Conservation (phyloP, 2,888 invertebrate species). For the Scaptodrosophila latifasciaeformis region DNA sequence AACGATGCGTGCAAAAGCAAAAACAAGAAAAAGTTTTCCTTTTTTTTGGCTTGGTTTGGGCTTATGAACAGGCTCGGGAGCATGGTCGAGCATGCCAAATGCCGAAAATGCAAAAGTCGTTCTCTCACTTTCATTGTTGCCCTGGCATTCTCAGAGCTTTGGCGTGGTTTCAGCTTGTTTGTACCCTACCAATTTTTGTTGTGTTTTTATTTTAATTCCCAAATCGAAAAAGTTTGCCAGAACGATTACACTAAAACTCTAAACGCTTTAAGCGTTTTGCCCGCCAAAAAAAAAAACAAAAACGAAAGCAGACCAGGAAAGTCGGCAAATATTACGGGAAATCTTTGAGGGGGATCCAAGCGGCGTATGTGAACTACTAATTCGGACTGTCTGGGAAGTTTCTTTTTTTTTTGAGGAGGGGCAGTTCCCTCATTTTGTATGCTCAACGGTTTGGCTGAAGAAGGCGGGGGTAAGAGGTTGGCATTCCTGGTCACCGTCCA, state of each 20-base stretch:
- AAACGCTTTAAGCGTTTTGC: constrained; percentile 44
- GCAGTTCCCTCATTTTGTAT: constrained; percentile 5
- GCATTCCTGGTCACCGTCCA: too few relatives aligned
- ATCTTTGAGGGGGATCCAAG: constrained; percentile 12
- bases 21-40: constrained; percentile 29
- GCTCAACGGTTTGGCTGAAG: constrained; percentile 1
- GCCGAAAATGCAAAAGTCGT: too few relatives aligned
- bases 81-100: too few relatives aligned
- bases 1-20: constrained; percentile 47
- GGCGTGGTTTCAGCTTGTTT: too few relatives aligned
- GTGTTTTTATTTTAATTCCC: constrained; percentile 63
- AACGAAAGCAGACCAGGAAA: too few relatives aligned
- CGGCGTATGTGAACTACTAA: constrained; percentile 50
- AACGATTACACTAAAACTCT: constrained; percentile 61
- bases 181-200: constrained; percentile 14
- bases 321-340: constrained; percentile 6
- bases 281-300: neutral
- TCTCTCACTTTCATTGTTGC: too few relatives aligned
- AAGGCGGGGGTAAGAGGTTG: constrained; percentile 1
- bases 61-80: too few relatives aligned
- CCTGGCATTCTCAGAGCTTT: too few relatives aligned
- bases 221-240: constrained; percentile 62
- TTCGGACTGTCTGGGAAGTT: constrained; percentile 50
- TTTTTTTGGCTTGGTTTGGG: constrained; percentile 6
- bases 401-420: constrained; percentile 4